Evolutionary conservation across 1,140 invertebrate genomes (phyloP), one percentile per base, ranked within the genome.

Genomic region (Mactra quadrangularis): DNA sequence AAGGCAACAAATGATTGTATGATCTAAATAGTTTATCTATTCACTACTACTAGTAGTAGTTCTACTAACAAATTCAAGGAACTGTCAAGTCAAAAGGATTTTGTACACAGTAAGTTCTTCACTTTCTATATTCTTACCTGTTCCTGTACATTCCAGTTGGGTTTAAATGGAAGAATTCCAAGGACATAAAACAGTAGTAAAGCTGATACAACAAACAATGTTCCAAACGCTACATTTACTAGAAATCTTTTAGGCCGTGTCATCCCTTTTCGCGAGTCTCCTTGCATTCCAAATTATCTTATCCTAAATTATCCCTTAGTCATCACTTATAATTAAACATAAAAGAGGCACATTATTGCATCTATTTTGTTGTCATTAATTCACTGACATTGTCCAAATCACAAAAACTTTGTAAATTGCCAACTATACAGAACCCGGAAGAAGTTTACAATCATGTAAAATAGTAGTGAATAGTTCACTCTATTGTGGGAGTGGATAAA

Each of bases 211-310:
- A 62, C 4, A 11, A 76, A 27, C 17, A 76, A 38, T 1, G 41
- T 47, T 17, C 38, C 72, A 47, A 76, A 62, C 0, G 15, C 57
- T 29, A 33, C 35, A 17, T 60, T 59, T 27, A 52, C 13, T 29
- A 47, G 19, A 3, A 15, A 17, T 41, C 31, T 60, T 19, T 31
- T 31, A 13, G 35, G 45, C 2, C 22, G 27, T 60, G 38, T 76
- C 72, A 76, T 76, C 57, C 25, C 38, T 76, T 74, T 71, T 71
- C 68, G 68, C 68, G 68, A 71, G 4, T 22, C 71, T 41, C 15
- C 38, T 7, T 41, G 15, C 38, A 41, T 41, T 41, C n/a, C n/a
- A n/a, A n/a, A n/a, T n/a, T n/a, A n/a, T n/a, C n/a, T n/a, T n/a
- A n/a, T n/a, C n/a, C n/a, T n/a, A n/a, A n/a, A n/a, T n/a, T n/a